Base-by-base conservation (phyloP, 2,888 invertebrate species). In the Coleophora flavipennella region DNA sequence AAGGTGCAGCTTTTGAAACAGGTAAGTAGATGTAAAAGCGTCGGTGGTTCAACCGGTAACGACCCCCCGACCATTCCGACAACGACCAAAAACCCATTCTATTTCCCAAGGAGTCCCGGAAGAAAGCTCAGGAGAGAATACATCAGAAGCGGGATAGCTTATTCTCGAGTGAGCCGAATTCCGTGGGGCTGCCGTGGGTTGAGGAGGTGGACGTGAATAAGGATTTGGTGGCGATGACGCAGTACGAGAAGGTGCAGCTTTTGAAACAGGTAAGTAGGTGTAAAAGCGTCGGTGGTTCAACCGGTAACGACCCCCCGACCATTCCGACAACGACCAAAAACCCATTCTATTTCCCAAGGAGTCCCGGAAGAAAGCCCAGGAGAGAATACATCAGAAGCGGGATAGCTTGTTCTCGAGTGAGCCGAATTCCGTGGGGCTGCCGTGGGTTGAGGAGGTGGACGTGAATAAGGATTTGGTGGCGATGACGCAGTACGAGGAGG, bases 221-320 rank as follows among this genome's bases (percentile, higher is more conserved):
- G 0, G 59, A 65, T 25, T 29, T 80, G 3, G 69, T 78, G 1
- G 64, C 67, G 13, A 60, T 80, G 57, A 67, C 68, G 0, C 76
- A 72, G 38, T 85, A 85, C 47, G 77, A 80, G 35, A 85, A 85
- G 50, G 57, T 85, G 10, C 84, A 85, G 48, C 53, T 83, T 20
- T 44, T 85, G 49, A 85, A 84, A 49, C 68, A 67, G 29, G 20
- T 20, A 20, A 4, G 20, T 20, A n/a, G n/a, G n/a, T n/a, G n/a
- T n/a, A n/a, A n/a, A n/a, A n/a, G n/a, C n/a, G n/a, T n/a, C n/a
- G n/a, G n/a, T n/a, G n/a, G n/a, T n/a, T n/a, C 31, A 74, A 73
- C 45, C 59, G 59, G n/a, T 39, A 31, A 14, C 45, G 50, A 40
- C 12, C 42, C 44, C 3, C 50, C n/a, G 35, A 39, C n/a, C 43